Evolutionary conservation across 2,113 vertebrate species (phyloP), one percentile per base, ranked within the genome.

Genomic region (Xenopus borealis): DNA sequence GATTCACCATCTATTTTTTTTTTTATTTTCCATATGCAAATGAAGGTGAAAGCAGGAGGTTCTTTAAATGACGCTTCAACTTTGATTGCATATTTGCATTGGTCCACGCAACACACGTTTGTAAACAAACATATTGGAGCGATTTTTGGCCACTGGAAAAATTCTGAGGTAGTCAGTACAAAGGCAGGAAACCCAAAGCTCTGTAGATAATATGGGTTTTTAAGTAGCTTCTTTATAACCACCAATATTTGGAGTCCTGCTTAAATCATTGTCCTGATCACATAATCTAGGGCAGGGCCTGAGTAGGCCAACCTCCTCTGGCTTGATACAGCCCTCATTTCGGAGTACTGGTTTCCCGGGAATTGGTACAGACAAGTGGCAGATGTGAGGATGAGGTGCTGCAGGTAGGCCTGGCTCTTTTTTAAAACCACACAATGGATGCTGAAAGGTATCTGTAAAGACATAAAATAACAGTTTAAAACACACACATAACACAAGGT

Each of bases 81-180:
- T 23, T 53, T 19, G n/a, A 55, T 52, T 44, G 57, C 58, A 62
- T 44, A 30, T 58, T 19, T 18, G 69, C 11, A 62, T 4, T 67
- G 61, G 33, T 57, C 78, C 13, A 53, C 59, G 19, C 78, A 78
- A 82, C 70, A 62, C 61, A 69, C 19, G 62, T 63, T 1, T 59
- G 76, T 17, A 85, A 85, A 78, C 79, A 79, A 53, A 67, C n/a
- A 27, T 13, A 69, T 61, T 75, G 33, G 64, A 84, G 80, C 78
- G 81, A 85, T 80, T 69, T 87, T 88, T 88, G 88, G 87, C 85
- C 82, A 78, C 72, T 81, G 81, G 84, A 72, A 81, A 72, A 80
- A 82, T 81, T 79, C 81, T 91, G 91, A 93, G 91, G 91, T 93
- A 93, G 91, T 82, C 80, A 86, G 83, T 80, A 83, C 81, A 85